Evolutionary conservation across 2,113 vertebrate species (phyloP).

Genomic region (Passer montanus): DNA sequence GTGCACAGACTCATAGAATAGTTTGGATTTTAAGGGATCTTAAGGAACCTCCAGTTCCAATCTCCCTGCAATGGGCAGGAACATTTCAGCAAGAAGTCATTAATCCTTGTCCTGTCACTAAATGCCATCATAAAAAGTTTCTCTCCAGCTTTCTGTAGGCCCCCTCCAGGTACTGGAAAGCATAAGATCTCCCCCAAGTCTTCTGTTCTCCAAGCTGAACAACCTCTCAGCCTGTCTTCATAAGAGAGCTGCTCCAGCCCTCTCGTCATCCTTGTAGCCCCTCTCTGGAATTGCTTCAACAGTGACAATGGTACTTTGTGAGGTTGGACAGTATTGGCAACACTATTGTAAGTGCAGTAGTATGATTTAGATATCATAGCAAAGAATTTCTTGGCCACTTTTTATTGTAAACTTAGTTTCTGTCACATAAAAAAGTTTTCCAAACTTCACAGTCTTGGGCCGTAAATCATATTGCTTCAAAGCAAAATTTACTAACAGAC

Average conservation of each 20-base stretch:
- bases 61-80: accelerated
- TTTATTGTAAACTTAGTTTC: background rate
- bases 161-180: background rate
- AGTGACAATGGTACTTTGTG: background rate
- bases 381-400: background rate
- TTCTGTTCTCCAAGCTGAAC: background rate
- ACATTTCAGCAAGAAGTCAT: background rate
- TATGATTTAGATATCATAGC: background rate
- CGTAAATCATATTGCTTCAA: background rate
- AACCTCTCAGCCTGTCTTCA: background rate
- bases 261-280: background rate
- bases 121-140: background rate
- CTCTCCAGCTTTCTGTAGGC: background rate
- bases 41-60: background rate
- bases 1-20: background rate
- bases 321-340: background rate
- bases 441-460: background rate
- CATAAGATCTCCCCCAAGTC: background rate
- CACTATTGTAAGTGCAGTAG: accelerated
- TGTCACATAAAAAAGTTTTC: background rate
- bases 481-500: background rate
- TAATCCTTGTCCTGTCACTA: background rate
- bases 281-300: background rate
- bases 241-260: background rate
- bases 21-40: background rate